These are phyloP conservation scores for Trinectes maculatus DNA, from an alignment of 2,113 vertebrate species.

Conservation along the genomic window DNA sequence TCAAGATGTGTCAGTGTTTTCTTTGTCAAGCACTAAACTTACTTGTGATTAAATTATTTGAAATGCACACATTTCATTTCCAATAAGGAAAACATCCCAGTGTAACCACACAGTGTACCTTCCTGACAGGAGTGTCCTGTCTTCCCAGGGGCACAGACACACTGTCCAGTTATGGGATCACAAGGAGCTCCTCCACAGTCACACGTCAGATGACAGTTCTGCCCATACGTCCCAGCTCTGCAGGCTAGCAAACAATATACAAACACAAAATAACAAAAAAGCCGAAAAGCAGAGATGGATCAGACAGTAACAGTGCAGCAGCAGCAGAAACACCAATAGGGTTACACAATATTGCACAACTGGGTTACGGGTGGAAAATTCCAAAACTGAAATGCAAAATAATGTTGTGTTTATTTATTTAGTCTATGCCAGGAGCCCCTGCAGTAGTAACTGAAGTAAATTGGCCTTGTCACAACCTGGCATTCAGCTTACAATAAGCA, in stretches of 20 bases:
- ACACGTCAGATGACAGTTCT: conserved; percentile 71
- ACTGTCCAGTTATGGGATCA: conserved; percentile 68
- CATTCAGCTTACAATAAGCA: conserved; percentile 18
- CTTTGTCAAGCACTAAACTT: conserved; percentile 8
- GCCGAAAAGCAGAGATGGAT: not conserved
- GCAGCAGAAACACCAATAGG: not conserved
- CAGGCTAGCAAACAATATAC: conserved; percentile 61
- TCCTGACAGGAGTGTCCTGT: conserved; percentile 71
- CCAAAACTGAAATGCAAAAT: conserved; percentile 10
- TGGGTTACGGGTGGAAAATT: conserved; percentile 9
- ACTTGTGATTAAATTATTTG: conserved; percentile 3
- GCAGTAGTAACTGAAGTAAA: conserved; percentile 51
- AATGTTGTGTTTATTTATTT: conserved; percentile 46
- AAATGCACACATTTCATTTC: not conserved
- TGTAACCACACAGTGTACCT: conserved; percentile 42
- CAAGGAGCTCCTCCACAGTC: conserved; percentile 69
- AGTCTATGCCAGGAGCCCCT: conserved; percentile 46
- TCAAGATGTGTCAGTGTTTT: not conserved
- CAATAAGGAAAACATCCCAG: not conserved
- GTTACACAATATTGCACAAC: conserved; percentile 14
- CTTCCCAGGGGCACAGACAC: conserved; percentile 80
- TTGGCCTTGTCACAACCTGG: conserved; percentile 23
- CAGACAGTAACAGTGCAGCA: not conserved
- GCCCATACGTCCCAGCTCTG: conserved; percentile 63
- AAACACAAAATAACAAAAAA: not conserved